Evolutionary conservation across 2,797 vertebrate species (phyloP).

Genomic region (Megalops cyprinoides): DNA sequence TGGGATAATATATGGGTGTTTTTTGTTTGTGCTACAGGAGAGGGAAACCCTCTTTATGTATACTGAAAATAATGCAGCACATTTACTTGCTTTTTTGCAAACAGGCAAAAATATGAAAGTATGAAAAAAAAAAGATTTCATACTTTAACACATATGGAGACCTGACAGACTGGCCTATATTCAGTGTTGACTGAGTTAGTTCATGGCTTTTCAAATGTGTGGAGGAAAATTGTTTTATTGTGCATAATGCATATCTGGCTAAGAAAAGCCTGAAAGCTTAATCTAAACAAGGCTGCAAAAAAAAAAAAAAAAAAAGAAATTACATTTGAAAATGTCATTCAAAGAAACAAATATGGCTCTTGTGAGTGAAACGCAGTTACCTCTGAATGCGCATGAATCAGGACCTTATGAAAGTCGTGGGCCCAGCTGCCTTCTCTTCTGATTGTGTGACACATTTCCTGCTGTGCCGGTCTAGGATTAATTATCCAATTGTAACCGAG

Average conservation of each 20-base stretch:
- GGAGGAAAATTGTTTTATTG: constrained; percentile 16
- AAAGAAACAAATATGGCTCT: constrained; percentile 64
- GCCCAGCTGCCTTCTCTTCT: constrained; percentile 71
- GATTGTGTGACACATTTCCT: constrained; percentile 69
- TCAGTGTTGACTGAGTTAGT: constrained; percentile 10
- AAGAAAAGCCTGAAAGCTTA: constrained; percentile 20
- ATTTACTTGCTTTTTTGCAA: constrained; percentile 4
- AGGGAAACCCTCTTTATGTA: neutral
- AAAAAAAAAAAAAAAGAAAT: neutral
- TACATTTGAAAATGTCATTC: constrained; percentile 51
- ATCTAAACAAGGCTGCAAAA: neutral
- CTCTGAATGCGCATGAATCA: constrained; percentile 55
- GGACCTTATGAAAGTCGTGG: constrained; percentile 62
- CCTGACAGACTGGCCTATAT: neutral
- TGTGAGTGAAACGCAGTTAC: constrained; percentile 68
- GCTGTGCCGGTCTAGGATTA: constrained; percentile 72
- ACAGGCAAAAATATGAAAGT: no score
- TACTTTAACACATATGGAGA: neutral
- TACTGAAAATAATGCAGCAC: neutral
- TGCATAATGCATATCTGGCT: neutral
- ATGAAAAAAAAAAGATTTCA: neutral
- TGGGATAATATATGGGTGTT: neutral
- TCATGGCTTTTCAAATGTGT: constrained; percentile 25
- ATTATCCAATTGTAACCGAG: constrained; percentile 75
- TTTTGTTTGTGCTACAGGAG: neutral